Evolutionary conservation across 2,797 vertebrate genomes (phyloP), one percentile per base, ranked within the genome.

Genomic region (Vespertilio murinus): DNA sequence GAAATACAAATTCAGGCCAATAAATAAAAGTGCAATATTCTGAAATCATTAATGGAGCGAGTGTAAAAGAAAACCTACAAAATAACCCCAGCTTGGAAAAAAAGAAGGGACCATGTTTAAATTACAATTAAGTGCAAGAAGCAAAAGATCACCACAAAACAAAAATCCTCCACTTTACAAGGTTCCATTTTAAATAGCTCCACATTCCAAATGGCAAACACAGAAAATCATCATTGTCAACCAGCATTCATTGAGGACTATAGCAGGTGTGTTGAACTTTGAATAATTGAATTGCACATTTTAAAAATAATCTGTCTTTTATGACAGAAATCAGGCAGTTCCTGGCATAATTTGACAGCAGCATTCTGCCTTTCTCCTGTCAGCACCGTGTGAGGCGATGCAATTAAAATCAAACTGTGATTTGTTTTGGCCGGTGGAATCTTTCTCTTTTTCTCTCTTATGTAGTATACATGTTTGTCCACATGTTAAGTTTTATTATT

Each of bases 271-370:
- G 69, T 84, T 96, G 93, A 94, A 96, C 90, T 93, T 94, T 16
- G 85, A 95, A 95, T 97, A 97, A 97, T 93, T 97, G 94, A 97
- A 95, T 96, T 67, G 70, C 86, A 96, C 85, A 93, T 97, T 97
- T 95, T 17, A 95, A 94, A 96, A 96, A 96, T 96, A 93, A 96
- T 95, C 97, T 97, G 92, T 95, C 96, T 96, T 90, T 97, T 91
- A 94, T 90, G 95, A 96, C 95, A 97, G 94, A 96, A 95, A 91
- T 93, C 95, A 95, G 95, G 71, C 94, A 85, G 93, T 94, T 96
- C 52, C 93, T 94, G 94, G 96, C 67, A 94, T 91, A 89, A 95
- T 96, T 95, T 97, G 96, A 97, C 93, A 96, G 95, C 75, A 79
- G 25, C 0, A 42, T 20, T 47, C 85, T 96, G 81, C 87, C 28